phyloP scores from a whole-genome alignment of 2,113 vertebrate species.

The Hippopotamus amphibius region DNA sequence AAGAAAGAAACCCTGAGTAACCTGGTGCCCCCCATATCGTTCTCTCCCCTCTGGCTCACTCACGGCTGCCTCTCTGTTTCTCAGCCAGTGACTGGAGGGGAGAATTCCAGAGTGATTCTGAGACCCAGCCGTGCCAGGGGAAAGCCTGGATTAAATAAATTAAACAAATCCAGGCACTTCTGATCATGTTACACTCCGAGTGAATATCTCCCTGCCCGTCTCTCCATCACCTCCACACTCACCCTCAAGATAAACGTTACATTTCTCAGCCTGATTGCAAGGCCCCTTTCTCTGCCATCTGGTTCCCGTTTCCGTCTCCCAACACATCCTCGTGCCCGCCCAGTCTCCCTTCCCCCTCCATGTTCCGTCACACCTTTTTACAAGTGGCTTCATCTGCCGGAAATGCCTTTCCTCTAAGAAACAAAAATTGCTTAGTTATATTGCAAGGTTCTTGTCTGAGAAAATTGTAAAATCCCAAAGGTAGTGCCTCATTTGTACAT shows the following conservation, averaged over 20 bases:
- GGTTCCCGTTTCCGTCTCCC: background rate
- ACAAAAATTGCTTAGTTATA: background rate
- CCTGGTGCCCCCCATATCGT: background rate
- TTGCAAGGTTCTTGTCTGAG: background rate
- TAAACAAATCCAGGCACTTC: background rate
- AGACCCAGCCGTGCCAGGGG: background rate
- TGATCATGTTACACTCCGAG: background rate
- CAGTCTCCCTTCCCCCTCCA: background rate
- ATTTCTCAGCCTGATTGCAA: background rate
- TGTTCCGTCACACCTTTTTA: background rate
- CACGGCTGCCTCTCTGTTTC: background rate
- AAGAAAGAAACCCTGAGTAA: background rate
- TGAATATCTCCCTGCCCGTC: background rate
- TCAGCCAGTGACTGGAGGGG: background rate
- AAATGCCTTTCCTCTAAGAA: background rate
- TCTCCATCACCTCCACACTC: background rate
- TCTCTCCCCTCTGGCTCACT: background rate
- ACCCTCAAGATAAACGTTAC: background rate
- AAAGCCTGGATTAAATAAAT: constrained; percentile 14
- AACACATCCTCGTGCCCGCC: background rate
- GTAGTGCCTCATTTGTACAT: background rate
- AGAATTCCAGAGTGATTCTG: background rate
- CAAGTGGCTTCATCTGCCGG: background rate
- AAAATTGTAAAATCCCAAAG: constrained; percentile 25
- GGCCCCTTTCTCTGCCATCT: background rate